Conservation (phyloP, 35 echinoderm and acorn worm species). For the Apostichopus japonicus region DNA sequence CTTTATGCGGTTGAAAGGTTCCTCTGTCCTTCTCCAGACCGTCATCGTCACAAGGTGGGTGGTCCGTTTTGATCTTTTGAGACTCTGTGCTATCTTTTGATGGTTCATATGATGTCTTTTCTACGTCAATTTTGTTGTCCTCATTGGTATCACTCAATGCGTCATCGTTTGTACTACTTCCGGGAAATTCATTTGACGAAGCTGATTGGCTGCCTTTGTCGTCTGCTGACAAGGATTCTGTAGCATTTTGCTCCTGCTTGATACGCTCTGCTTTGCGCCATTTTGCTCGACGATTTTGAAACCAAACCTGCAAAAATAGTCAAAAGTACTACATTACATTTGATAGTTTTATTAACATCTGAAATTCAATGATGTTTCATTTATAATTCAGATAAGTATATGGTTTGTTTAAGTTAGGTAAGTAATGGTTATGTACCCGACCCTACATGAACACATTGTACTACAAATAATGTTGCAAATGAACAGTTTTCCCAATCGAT, state of each 20-base stretch:
- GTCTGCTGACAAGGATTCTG: not conserved
- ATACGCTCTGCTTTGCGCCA: slow-evolving; percentile 86
- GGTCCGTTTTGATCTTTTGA: not conserved
- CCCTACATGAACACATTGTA: no score
- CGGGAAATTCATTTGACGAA: slow-evolving; percentile 32
- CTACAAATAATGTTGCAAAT: no score
- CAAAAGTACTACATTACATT: no score
- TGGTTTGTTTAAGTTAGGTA: no score
- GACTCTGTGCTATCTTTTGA: not conserved
- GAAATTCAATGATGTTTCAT: no score
- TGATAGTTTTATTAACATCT: no score
- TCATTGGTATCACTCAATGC: not conserved
- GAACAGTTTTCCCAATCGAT: no score
- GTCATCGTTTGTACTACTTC: slow-evolving; percentile 34
- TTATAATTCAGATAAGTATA: no score
- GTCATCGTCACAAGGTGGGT: not conserved
- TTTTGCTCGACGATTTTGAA: slow-evolving; percentile 92
- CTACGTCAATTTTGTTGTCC: slow-evolving; percentile 5
- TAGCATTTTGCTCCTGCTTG: slow-evolving; percentile 66
- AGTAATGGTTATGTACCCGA: no score
- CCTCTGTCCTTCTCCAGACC: not conserved
- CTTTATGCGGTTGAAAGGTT: not conserved
- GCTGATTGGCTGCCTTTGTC: slow-evolving; percentile 39
- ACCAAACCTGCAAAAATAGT: slow-evolving; percentile 75
- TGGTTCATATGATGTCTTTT: slow-evolving; percentile 2